These are phyloP conservation scores for Orthosia gothica DNA, from an alignment of 2,888 invertebrate species.

Conservation along the genomic window DNA sequence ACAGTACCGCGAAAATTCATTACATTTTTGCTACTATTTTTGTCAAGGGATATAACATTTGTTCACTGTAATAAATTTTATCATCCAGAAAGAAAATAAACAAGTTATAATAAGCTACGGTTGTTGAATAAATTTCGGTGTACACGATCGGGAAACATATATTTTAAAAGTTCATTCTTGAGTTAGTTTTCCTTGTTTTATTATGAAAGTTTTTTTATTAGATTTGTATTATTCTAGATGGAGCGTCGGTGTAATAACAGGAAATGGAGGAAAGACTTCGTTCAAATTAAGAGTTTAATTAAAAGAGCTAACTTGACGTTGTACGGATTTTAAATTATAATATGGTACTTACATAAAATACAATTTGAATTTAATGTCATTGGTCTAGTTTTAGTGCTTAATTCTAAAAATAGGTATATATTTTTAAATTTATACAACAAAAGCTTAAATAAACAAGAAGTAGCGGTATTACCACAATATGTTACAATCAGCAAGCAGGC, in stretches of 20 bases:
- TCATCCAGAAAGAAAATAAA: slow-evolving; percentile 27
- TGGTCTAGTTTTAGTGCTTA: background rate
- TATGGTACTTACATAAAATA: background rate
- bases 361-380: background rate
- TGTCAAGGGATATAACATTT: slow-evolving; percentile 12
- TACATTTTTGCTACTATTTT: slow-evolving; percentile 31
- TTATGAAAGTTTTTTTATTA: slow-evolving; percentile 44
- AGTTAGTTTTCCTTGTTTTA: slow-evolving; percentile 19
- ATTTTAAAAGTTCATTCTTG: slow-evolving; percentile 17
- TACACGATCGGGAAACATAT: slow-evolving; percentile 18
- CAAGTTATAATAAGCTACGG: slow-evolving; percentile 10
- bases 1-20: background rate
- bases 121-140: slow-evolving; percentile 23
- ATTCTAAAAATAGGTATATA: background rate
- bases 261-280: slow-evolving; percentile 26
- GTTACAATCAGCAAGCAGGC: too few relatives aligned
- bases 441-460: background rate
- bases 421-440: background rate
- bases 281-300: slow-evolving; percentile 44
- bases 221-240: slow-evolving; percentile 21
- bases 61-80: slow-evolving; percentile 28
- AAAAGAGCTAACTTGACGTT: slow-evolving; percentile 14
- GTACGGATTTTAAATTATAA: background rate
- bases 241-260: slow-evolving; percentile 21
- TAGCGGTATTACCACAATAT: background rate